Evolutionary conservation across 2,797 vertebrate species (phyloP).

Genomic region (Pterois miles): DNA sequence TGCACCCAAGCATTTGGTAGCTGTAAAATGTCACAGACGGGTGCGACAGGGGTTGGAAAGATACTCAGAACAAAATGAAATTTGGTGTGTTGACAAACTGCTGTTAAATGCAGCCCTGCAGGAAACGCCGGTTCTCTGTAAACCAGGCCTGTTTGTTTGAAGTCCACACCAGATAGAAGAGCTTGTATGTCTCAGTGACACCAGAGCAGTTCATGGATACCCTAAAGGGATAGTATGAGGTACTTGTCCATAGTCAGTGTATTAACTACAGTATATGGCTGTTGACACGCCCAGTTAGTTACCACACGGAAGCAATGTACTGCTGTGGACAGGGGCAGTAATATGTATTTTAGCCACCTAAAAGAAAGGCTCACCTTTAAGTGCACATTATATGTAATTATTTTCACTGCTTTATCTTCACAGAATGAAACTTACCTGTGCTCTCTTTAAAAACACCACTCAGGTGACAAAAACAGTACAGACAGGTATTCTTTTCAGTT

Average conservation of each 20-base stretch:
- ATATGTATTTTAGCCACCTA: no score
- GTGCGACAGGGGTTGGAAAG: constrained; percentile 1
- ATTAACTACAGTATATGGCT: no score
- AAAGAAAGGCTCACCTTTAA: no score
- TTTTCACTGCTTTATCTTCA: no score
- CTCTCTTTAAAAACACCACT: no score
- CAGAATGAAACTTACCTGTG: no score
- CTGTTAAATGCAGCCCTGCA: constrained; percentile 19
- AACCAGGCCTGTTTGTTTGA: constrained; percentile 15
- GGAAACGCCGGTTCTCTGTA: constrained; percentile 34
- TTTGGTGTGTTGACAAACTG: constrained; percentile 19
- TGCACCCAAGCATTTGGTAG: constrained; percentile 14
- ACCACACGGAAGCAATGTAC: no score
- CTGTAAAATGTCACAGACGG: constrained; percentile 15
- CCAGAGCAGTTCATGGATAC: background rate
- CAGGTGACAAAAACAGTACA: no score
- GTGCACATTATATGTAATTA: no score
- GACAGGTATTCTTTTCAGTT: no score
- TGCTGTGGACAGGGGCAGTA: no score
- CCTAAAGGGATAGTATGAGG: background rate
- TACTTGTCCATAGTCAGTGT: background rate
- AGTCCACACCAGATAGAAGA: constrained; percentile 5
- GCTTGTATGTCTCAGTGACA: background rate
- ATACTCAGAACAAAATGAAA: constrained; percentile 25
- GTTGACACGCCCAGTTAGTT: no score